phyloP scores from a whole-genome alignment of 2,797 vertebrate genomes.

The Poeciliopsis turneri region DNA sequence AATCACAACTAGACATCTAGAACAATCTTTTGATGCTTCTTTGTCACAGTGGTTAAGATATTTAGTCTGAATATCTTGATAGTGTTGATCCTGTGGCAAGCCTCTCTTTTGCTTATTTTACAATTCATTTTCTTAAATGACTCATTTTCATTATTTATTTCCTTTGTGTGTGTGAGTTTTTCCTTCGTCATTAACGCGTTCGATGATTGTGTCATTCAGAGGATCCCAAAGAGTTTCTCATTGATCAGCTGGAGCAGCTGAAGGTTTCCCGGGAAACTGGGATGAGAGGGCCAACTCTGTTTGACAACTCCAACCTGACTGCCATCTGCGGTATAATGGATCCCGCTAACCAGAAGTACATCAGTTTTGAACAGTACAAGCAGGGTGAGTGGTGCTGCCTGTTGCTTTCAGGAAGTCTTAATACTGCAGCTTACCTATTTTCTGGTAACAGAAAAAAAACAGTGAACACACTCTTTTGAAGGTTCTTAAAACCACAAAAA shows the following conservation, averaged over 20 bases:
- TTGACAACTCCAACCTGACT: slow-evolving; percentile 70
- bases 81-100: neutral
- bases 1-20: neutral
- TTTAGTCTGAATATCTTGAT: neutral
- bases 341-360: slow-evolving; percentile 62
- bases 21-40: neutral
- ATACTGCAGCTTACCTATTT: neutral
- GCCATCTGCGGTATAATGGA: slow-evolving; percentile 74
- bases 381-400: slow-evolving; percentile 63
- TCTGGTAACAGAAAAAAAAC: too few species aligned
- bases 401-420: neutral
- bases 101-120: neutral
- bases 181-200: neutral
- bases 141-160: neutral
- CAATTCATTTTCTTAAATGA: neutral
- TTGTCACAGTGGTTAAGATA: neutral
- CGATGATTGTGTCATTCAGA: slow-evolving; percentile 53
- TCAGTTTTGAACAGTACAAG: slow-evolving; percentile 74
- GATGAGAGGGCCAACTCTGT: slow-evolving; percentile 59
- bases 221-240: slow-evolving; percentile 73
- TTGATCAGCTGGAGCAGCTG: slow-evolving; percentile 72
- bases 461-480: neutral
- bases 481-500: neutral
- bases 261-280: slow-evolving; percentile 45
- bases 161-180: neutral